These are phyloP conservation scores for Monochamus alternatus DNA, from an alignment of 2,888 invertebrate genomes.

Conservation along the genomic window DNA sequence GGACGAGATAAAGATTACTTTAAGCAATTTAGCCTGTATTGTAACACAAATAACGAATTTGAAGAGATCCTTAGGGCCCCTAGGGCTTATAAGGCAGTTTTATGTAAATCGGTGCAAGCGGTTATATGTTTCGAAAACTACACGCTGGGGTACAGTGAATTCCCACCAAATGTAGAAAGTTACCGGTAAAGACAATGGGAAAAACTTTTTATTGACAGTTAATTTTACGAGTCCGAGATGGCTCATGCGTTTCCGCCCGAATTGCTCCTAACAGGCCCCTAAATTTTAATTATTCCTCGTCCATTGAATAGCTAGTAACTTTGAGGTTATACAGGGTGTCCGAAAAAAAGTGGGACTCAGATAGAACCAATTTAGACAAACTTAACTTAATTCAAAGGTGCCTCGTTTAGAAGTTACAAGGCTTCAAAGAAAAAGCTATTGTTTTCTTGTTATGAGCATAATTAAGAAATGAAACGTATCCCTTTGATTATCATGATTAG, in stretches of 20 bases:
- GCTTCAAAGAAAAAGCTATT: no score
- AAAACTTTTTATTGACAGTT: slow-evolving; percentile 19
- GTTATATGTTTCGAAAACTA: slow-evolving; percentile 18
- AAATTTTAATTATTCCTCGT: background rate
- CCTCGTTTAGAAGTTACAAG: no score
- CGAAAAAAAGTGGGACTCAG: no score
- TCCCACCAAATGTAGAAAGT: slow-evolving; percentile 12
- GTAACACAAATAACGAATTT: slow-evolving; percentile 8
- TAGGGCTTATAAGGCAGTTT: background rate
- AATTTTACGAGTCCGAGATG: slow-evolving; percentile 11
- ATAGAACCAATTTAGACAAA: no score
- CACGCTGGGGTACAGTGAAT: slow-evolving; percentile 1
- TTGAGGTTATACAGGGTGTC: no score
- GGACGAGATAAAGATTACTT: slow-evolving; percentile 8
- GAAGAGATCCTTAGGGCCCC: slow-evolving; percentile 9
- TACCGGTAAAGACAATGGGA: slow-evolving; percentile 4
- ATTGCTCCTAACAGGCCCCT: background rate
- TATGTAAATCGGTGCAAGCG: slow-evolving; percentile 23
- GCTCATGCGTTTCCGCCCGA: background rate
- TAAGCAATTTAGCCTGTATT: background rate
- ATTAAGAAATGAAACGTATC: no score
- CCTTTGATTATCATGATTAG: no score
- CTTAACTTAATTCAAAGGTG: no score
- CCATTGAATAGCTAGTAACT: background rate
- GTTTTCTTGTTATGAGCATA: no score